These are phyloP conservation scores for Agraylea sexmaculata DNA, from an alignment of 1,140 invertebrate genomes.

Conservation along the genomic window DNA sequence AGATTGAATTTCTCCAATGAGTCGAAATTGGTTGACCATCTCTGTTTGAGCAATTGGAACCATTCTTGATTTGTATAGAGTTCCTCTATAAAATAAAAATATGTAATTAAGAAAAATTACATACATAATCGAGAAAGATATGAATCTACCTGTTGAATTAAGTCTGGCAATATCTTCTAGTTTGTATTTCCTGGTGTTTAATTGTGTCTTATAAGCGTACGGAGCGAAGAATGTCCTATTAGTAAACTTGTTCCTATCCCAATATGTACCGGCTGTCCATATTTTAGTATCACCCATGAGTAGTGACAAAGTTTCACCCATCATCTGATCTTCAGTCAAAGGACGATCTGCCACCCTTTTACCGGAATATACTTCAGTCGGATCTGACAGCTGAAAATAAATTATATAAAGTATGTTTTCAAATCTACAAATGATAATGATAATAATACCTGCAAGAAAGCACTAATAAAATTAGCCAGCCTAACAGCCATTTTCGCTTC, in stretches of 20 bases:
- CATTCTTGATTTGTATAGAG: slow-evolving; percentile 74
- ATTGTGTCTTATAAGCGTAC: slow-evolving; percentile 77
- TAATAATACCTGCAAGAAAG: slow-evolving; percentile 70
- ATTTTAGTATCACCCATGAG: slow-evolving; percentile 85
- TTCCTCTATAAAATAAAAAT: slow-evolving; percentile 43
- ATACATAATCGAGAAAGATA: slow-evolving; percentile 5
- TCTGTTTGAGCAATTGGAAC: slow-evolving; percentile 79
- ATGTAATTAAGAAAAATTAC: slow-evolving; percentile 10
- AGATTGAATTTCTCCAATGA: slow-evolving; percentile 82
- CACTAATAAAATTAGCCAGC: slow-evolving; percentile 89
- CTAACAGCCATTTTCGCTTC: slow-evolving; percentile 91
- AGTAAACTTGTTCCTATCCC: slow-evolving; percentile 92
- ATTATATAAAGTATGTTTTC: too few relatives aligned
- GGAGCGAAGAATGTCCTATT: slow-evolving; percentile 89
- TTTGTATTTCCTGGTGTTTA: slow-evolving; percentile 74
- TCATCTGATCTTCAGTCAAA: slow-evolving; percentile 87
- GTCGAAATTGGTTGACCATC: slow-evolving; percentile 91
- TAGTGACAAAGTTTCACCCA: slow-evolving; percentile 82
- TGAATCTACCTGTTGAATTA: slow-evolving; percentile 53
- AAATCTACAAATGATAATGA: too few relatives aligned
- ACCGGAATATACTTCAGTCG: slow-evolving; percentile 87
- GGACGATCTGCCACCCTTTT: slow-evolving; percentile 77
- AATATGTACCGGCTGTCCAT: slow-evolving; percentile 84
- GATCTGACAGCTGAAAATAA: slow-evolving; percentile 67
- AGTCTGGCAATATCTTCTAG: slow-evolving; percentile 77